Percentiles rank a stretch among this genome's conserved stretches.
These are phyloP conservation scores for Sardinella longiceps DNA, from an alignment of 2,797 vertebrate genomes.

Conservation along the genomic window DNA sequence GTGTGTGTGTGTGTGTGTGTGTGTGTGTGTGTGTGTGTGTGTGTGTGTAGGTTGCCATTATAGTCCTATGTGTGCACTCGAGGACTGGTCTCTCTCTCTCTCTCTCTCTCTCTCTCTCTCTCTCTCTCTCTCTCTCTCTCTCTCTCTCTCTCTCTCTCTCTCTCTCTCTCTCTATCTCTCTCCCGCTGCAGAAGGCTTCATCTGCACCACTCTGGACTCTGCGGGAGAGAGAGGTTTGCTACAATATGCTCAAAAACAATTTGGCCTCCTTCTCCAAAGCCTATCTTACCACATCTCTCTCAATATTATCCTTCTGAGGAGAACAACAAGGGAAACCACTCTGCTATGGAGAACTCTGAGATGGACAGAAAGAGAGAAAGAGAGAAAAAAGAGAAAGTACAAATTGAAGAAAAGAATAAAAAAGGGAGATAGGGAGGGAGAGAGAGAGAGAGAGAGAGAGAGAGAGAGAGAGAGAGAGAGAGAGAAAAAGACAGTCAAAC, in stretches of 20 bases:
- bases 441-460: background rate
- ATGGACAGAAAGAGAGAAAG: background rate
- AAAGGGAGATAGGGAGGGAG: background rate
- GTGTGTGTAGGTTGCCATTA: background rate
- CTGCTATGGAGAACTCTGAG: background rate
- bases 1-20: background rate
- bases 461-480: background rate
- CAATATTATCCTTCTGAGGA: background rate
- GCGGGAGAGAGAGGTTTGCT: background rate
- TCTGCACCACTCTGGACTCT: slow-evolving; percentile 6
- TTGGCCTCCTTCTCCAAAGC: background rate
- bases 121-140: too few relatives aligned
- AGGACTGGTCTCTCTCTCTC: background rate
- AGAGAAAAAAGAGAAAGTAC: background rate
- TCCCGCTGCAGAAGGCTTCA: background rate
- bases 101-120: background rate
- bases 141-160: background rate
- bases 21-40: background rate
- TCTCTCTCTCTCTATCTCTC: background rate
- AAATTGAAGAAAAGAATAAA: background rate
- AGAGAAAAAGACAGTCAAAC: slow-evolving; percentile 12
- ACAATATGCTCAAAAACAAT: slow-evolving; percentile 3
- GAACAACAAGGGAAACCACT: background rate
- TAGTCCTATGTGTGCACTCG: background rate
- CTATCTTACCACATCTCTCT: slow-evolving; percentile 15